Percentiles rank a stretch among this genome's conserved stretches.
Evolutionary conservation across 1,140 invertebrate genomes (phyloP).

Genomic region (Drosophila nannoptera): DNA sequence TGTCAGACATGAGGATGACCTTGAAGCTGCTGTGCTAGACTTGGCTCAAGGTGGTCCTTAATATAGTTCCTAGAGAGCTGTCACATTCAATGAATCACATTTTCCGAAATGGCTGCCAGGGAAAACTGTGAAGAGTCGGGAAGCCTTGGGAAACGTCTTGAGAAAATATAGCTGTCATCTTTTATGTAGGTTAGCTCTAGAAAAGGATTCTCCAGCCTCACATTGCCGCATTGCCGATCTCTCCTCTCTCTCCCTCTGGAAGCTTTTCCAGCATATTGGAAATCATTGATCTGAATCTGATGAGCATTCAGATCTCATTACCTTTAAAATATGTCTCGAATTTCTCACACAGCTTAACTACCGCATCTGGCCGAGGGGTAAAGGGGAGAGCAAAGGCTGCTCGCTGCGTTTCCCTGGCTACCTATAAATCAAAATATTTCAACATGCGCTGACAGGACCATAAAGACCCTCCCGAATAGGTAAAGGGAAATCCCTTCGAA

Average conservation of each 20-base stretch:
- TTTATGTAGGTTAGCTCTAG: no score
- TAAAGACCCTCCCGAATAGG: slow-evolving; percentile 23
- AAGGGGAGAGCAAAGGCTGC: background rate
- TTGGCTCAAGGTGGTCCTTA: no score
- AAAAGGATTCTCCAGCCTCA: no score
- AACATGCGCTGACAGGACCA: slow-evolving; percentile 36
- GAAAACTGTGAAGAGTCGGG: no score
- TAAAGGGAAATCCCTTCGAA: slow-evolving; percentile 10
- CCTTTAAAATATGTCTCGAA: slow-evolving; percentile 7
- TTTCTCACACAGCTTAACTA: slow-evolving; percentile 42
- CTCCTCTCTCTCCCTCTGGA: background rate
- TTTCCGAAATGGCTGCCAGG: background rate
- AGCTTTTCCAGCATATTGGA: background rate
- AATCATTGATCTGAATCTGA: background rate
- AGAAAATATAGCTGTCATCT: no score
- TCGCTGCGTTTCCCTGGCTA: slow-evolving; percentile 23
- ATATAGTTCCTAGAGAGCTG: background rate
- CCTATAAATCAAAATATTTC: slow-evolving; percentile 46
- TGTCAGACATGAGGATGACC: slow-evolving; percentile 38
- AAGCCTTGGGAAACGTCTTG: no score
- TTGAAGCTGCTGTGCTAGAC: slow-evolving; percentile 12
- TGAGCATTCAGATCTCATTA: background rate
- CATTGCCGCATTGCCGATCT: no score
- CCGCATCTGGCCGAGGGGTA: background rate
- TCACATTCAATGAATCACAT: slow-evolving; percentile 3